Conservation (phyloP, 1,140 invertebrate species). For the Grapholita molesta region DNA sequence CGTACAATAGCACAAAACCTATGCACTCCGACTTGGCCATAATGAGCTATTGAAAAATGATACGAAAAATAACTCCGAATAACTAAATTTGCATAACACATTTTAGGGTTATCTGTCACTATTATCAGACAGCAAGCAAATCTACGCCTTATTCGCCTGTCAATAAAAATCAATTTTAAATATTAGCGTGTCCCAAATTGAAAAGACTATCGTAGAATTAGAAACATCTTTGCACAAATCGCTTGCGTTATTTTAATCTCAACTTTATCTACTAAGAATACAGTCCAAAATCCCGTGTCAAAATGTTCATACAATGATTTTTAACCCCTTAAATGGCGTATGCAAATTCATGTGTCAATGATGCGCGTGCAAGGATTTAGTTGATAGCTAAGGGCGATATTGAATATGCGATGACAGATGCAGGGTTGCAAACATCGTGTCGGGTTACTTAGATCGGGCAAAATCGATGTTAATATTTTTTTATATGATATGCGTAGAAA, state of each 20-base stretch:
- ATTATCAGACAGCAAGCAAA: neutral
- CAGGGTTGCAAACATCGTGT: constrained; percentile 47
- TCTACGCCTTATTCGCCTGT: neutral
- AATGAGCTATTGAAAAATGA: constrained; percentile 78
- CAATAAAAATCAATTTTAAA: neutral
- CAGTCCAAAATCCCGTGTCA: constrained; percentile 13
- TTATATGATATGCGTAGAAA: neutral
- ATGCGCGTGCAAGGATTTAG: constrained; percentile 46
- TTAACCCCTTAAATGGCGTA: constrained; percentile 68
- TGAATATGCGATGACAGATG: constrained; percentile 72
- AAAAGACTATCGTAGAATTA: neutral
- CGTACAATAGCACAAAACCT: constrained; percentile 45
- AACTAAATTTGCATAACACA: constrained; percentile 66
- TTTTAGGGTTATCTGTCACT: constrained; percentile 50
- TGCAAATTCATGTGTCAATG: constrained; percentile 60
- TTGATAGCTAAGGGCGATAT: constrained; percentile 35
- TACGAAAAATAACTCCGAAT: constrained; percentile 67
- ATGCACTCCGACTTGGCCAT: constrained; percentile 61
- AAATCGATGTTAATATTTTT: neutral
- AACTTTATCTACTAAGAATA: neutral
- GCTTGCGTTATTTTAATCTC: constrained; percentile 7
- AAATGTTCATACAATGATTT: constrained; percentile 41
- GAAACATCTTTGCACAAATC: constrained; percentile 15
- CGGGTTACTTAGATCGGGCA: constrained; percentile 36
- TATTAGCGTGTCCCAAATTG: neutral